Evolutionary conservation across 2,888 invertebrate species (phyloP), one percentile per base, ranked within the genome.

Genomic region (Eupithecia subumbrata): DNA sequence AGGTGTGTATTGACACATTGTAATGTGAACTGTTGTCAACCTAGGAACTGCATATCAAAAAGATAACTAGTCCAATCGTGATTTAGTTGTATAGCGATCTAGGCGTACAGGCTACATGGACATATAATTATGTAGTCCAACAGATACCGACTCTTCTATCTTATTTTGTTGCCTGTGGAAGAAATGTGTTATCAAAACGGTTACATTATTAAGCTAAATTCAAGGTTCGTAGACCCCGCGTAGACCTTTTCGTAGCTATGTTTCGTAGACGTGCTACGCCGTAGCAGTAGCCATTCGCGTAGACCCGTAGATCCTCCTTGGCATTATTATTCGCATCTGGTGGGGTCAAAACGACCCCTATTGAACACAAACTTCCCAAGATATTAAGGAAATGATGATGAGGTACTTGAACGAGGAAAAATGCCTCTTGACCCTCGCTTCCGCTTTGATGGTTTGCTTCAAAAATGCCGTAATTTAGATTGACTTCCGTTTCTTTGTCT

Each of bases 401-500:
- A 18, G 43, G 68, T 40, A 43, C 43, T 43, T 43, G 14, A 64
- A 64, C 9, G 34, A 34, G 64, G 64, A 34, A 64, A 30, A 34
- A 34, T 25, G 60, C 60, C 60, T 60, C 60, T 60, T 60, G 60
- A 22, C 25, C 34, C 25, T 25, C 40, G 14, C 43, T 68, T 68
- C 68, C 68, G 43, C 25, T 67, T 67, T 40, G 67, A 68, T 68
- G 68, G 68, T 22, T 40, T 25, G 16, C 40, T 34, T 67, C 0
- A 67, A 30, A 64, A 64, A 67, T 40, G 40, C 8, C 3, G 40
- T 67, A 37, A 67, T 67, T 45, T 68, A 68, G 68, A 67, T 67
- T 43, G 67, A 43, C 68, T 68, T 68, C 68, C 43, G 22, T n/a
- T 22, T 68, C 43, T 43, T 68, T 68, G 68, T 68, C 43, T 68